A percentile compares a stretch with the other conserved stretches of the same genome.
phyloP scores from a whole-genome alignment of 2,888 invertebrate species.

The Sphaerophoria taeniata region DNA sequence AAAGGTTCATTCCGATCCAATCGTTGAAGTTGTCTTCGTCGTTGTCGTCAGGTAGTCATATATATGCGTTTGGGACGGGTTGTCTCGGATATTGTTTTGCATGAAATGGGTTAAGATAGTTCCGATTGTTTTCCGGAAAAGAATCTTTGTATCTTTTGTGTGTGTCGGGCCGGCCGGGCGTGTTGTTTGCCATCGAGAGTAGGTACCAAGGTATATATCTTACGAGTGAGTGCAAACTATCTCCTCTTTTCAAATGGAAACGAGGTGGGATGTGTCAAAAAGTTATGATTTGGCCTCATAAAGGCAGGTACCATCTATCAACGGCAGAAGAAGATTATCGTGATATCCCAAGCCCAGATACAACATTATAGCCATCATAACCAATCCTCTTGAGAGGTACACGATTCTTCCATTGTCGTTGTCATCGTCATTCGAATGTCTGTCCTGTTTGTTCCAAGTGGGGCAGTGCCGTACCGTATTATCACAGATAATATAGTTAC shows the following conservation, averaged over 20 bases:
- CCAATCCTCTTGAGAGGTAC: conserved; percentile 53
- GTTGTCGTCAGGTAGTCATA: background rate
- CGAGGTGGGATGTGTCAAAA: conserved; percentile 47
- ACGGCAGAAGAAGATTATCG: conserved; percentile 47
- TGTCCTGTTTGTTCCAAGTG: background rate
- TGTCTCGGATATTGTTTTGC: conserved; percentile 36
- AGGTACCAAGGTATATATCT: no score
- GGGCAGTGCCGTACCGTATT: no score
- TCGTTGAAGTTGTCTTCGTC: background rate
- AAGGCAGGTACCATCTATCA: conserved; percentile 37
- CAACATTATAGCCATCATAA: conserved; percentile 10
- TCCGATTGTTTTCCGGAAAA: conserved; percentile 48
- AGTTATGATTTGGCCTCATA: conserved; percentile 42
- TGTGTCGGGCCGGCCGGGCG: conserved; percentile 7
- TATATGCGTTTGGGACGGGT: no score
- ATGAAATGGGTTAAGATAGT: conserved; percentile 65
- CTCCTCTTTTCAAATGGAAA: background rate
- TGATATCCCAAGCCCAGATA: conserved; percentile 21
- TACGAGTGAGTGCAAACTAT: conserved; percentile 10
- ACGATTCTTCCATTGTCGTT: conserved; percentile 47
- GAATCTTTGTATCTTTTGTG: conserved; percentile 24
- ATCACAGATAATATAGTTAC: no score
- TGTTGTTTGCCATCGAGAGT: background rate
- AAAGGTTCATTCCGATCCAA: conserved; percentile 43
- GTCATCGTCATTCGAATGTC: no score